Conservation (phyloP, 2,113 vertebrate genomes). For the Rattus rattus region DNA sequence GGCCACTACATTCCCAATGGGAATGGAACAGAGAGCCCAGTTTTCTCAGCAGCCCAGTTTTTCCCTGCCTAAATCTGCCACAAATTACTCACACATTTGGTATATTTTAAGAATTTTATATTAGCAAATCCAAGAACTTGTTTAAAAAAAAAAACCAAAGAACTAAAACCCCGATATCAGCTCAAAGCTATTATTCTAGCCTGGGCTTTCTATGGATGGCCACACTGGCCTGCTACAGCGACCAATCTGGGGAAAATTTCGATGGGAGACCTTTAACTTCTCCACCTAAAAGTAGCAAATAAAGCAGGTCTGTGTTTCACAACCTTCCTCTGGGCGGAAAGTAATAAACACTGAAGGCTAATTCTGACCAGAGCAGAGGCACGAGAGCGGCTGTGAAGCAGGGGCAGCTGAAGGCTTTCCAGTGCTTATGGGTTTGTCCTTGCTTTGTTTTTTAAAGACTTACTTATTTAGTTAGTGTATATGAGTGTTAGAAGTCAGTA, state of each 20-base stretch:
- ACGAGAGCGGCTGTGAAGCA: neutral
- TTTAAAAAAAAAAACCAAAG: constrained; percentile 8
- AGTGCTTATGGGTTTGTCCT: neutral
- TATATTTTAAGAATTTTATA: constrained; percentile 42
- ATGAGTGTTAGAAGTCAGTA: too few relatives aligned
- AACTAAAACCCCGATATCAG: neutral
- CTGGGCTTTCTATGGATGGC: neutral
- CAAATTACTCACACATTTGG: neutral
- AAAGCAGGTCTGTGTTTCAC: neutral
- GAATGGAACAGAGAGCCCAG: neutral
- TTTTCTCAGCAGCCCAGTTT: neutral
- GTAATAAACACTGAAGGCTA: neutral
- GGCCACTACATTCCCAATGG: neutral
- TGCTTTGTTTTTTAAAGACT: too few relatives aligned
- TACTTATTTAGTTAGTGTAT: too few relatives aligned
- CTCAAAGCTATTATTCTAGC: neutral
- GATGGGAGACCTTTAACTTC: neutral
- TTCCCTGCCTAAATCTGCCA: constrained; percentile 2
- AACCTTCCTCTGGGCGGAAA: neutral
- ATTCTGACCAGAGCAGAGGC: neutral
- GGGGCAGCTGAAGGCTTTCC: neutral
- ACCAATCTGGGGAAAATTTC: too few relatives aligned
- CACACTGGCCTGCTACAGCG: neutral
- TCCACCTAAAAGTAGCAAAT: neutral
- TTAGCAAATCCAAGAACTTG: neutral